These are phyloP conservation scores for Cheilosia soror DNA, from an alignment of 2,888 invertebrate genomes.

Conservation along the genomic window DNA sequence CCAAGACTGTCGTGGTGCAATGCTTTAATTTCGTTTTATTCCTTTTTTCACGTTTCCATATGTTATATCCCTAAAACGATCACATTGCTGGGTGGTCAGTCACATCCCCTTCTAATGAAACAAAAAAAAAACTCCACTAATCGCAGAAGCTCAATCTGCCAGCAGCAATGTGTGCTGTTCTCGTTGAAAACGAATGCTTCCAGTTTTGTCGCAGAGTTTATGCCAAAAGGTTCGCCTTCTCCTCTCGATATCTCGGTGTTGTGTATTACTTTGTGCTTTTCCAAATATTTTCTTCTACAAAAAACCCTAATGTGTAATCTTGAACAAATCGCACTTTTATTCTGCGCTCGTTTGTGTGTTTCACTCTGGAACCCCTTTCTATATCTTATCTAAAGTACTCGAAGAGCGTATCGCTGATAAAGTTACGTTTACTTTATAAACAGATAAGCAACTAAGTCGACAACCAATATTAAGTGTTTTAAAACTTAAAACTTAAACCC, in stretches of 20 bases:
- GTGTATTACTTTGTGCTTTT: constrained; percentile 66
- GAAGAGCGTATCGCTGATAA: constrained; percentile 68
- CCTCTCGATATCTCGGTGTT: constrained; percentile 67
- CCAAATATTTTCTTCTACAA: constrained; percentile 55
- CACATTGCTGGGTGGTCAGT: constrained; percentile 68
- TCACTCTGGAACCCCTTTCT: constrained; percentile 49
- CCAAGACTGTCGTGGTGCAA: constrained; percentile 10
- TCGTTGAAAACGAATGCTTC: constrained; percentile 76
- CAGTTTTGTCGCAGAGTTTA: constrained; percentile 82
- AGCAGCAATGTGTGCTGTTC: constrained; percentile 64
- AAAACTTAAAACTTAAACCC: constrained; percentile 30
- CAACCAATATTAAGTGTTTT: constrained; percentile 34
- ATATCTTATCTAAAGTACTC: constrained; percentile 72
- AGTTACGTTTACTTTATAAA: constrained; percentile 65
- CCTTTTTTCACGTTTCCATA: constrained; percentile 48
- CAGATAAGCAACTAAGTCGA: constrained; percentile 66
- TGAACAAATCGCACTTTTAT: constrained; percentile 50
- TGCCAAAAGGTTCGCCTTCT: constrained; percentile 81
- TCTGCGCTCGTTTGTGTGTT: constrained; percentile 45
- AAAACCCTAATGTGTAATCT: constrained; percentile 56
- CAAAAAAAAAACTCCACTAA: constrained; percentile 42
- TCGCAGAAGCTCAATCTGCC: constrained; percentile 66
- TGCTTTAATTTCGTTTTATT: constrained; percentile 31
- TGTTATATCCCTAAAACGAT: constrained; percentile 57
- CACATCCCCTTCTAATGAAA: constrained; percentile 30